Conservation (phyloP, 2,113 vertebrate genomes). For the Conger conger region DNA sequence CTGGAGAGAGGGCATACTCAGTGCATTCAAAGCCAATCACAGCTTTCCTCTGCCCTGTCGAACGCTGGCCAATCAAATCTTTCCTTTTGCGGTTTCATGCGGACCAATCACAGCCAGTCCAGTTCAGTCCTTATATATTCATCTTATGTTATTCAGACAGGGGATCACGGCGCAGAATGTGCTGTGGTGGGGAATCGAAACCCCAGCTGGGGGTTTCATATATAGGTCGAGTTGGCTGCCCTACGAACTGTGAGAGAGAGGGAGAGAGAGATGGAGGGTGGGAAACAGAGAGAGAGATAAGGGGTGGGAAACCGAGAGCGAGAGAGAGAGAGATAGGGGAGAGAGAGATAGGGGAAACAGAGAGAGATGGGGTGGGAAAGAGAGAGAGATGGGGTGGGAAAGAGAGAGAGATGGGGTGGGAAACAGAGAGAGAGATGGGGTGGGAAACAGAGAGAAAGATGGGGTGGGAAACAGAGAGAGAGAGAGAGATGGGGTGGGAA, state of each 20-base stretch:
- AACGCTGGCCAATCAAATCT: neutral
- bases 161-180: constrained; percentile 35
- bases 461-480: too few relatives aligned
- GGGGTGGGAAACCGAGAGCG: too few relatives aligned
- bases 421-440: too few relatives aligned
- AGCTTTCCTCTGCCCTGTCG: neutral
- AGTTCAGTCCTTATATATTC: neutral
- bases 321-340: too few relatives aligned
- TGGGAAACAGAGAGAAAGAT: too few relatives aligned
- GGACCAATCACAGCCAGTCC: neutral
- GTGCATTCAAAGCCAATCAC: neutral
- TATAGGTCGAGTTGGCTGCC: too few relatives aligned
- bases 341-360: too few relatives aligned
- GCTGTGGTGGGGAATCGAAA: constrained; percentile 28
- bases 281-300: too few relatives aligned
- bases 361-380: too few relatives aligned
- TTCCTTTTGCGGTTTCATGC: neutral
- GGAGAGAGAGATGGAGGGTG: neutral
- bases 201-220: too few relatives aligned
- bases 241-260: constrained; percentile 23
- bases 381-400: too few relatives aligned
- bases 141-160: neutral
- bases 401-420: too few relatives aligned
- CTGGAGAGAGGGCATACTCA: constrained; percentile 13
- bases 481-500: constrained; percentile 28